Evolutionary conservation across 2,113 vertebrate genomes (phyloP).

Genomic region (Centrocercus urophasianus): DNA sequence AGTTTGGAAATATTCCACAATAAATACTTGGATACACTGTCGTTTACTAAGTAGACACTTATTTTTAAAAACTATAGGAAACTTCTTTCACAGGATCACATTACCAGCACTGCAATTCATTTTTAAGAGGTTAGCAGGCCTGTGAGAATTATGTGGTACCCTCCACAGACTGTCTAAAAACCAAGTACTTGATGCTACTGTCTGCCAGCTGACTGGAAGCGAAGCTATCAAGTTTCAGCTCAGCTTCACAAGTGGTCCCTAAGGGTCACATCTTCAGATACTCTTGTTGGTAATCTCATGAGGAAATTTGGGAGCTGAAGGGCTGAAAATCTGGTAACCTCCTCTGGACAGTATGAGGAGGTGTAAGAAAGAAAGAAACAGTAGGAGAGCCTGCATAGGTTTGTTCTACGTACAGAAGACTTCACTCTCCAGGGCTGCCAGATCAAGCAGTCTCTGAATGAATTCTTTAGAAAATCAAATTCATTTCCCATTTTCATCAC

Average conservation of each 20-base stretch:
- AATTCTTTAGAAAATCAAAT: neutral
- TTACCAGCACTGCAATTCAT: neutral
- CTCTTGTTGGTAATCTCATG: slow-evolving; percentile 50
- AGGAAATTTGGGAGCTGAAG: slow-evolving; percentile 55
- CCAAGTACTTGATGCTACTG: neutral
- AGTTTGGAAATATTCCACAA: neutral
- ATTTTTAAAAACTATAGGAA: neutral
- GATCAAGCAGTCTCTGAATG: neutral
- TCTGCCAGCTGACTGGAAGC: neutral
- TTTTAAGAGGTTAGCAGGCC: neutral
- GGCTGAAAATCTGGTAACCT: neutral
- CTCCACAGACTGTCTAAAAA: neutral
- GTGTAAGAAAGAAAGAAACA: neutral
- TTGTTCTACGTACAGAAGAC: neutral
- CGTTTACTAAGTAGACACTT: neutral
- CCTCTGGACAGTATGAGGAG: neutral
- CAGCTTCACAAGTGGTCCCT: neutral
- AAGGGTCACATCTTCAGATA: slow-evolving; percentile 33
- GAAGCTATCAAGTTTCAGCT: neutral
- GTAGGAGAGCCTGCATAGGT: neutral
- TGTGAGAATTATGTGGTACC: neutral
- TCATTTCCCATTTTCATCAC: neutral
- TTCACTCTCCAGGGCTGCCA: neutral
- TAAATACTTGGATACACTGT: neutral
- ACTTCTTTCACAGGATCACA: neutral